A percentile compares a stretch with the other conserved stretches of the same genome.
These are phyloP conservation scores for Eutolmus rufibarbis DNA, from an alignment of 2,888 invertebrate species.

Conservation along the genomic window DNA sequence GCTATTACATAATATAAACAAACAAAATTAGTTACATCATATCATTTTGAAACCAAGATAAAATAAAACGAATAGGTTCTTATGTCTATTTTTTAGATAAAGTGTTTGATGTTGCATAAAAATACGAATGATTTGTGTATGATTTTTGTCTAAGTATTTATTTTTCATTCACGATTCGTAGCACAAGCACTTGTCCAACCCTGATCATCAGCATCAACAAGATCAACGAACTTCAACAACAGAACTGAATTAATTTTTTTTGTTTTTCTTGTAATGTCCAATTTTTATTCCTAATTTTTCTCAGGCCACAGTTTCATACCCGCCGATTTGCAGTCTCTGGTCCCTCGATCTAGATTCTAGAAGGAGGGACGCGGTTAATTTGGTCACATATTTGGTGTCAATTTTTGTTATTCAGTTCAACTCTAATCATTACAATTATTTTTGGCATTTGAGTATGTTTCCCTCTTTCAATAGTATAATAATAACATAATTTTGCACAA, in stretches of 20 bases:
- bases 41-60: too few relatives aligned
- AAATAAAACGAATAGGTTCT: too few relatives aligned
- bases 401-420: slow-evolving; percentile 42
- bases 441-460: slow-evolving; percentile 27
- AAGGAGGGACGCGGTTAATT: neutral
- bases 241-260: slow-evolving; percentile 51
- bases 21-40: too few relatives aligned
- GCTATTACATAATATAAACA: too few relatives aligned
- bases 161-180: slow-evolving; percentile 43
- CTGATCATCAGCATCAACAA: slow-evolving; percentile 53
- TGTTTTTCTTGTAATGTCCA: slow-evolving; percentile 2
- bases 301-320: neutral
- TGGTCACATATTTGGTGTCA: slow-evolving; percentile 12
- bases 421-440: slow-evolving; percentile 45
- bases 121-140: slow-evolving; percentile 22
- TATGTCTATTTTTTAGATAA: too few relatives aligned
- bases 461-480: neutral
- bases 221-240: slow-evolving; percentile 53
- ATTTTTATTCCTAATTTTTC: slow-evolving; percentile 38
- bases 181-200: slow-evolving; percentile 49
- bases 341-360: neutral
- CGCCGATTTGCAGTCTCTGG: neutral
- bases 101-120: slow-evolving; percentile 43
- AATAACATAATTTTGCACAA: neutral
- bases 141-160: slow-evolving; percentile 23